Evolutionary conservation across 1,140 invertebrate genomes (phyloP).

Genomic region (Leptestheria dahalacensis): DNA sequence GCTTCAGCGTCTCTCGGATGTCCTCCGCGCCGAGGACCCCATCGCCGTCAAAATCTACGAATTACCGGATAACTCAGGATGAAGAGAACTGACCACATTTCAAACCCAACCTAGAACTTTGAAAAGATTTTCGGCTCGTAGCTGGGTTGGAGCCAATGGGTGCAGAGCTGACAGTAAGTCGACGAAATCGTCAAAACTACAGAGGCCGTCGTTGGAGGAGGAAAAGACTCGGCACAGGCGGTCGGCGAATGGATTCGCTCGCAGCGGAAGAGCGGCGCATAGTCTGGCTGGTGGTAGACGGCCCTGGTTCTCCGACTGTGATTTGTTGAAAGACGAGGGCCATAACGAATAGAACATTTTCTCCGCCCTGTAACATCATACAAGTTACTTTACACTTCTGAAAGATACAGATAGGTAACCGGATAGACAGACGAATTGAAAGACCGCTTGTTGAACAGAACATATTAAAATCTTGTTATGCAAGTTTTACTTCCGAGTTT

Average conservation of each 20-base stretch:
- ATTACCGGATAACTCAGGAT: neutral
- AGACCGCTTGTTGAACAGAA: neutral
- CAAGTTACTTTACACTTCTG: too few species aligned
- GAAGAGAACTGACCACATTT: conserved; percentile 23
- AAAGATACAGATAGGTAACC: too few species aligned
- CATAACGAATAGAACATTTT: neutral
- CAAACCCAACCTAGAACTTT: conserved; percentile 92
- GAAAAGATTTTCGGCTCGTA: conserved; percentile 90
- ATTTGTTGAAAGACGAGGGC: neutral
- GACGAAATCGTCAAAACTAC: conserved; percentile 89
- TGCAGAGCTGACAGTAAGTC: conserved; percentile 95
- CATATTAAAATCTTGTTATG: neutral
- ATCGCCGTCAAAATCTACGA: conserved; percentile 75
- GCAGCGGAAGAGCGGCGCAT: conserved; percentile 26
- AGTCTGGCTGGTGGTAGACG: neutral
- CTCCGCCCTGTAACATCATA: neutral
- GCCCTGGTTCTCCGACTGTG: neutral
- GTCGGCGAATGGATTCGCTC: conserved; percentile 75
- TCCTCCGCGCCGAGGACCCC: conserved; percentile 40
- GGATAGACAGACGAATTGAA: neutral
- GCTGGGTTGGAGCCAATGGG: conserved; percentile 67
- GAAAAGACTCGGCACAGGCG: conserved; percentile 85
- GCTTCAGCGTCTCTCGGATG: conserved; percentile 29
- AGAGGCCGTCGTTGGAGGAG: conserved; percentile 72
- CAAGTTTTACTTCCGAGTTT: too few species aligned